phyloP scores from a whole-genome alignment of 2,113 vertebrate genomes.

The Apeltes quadracus region DNA sequence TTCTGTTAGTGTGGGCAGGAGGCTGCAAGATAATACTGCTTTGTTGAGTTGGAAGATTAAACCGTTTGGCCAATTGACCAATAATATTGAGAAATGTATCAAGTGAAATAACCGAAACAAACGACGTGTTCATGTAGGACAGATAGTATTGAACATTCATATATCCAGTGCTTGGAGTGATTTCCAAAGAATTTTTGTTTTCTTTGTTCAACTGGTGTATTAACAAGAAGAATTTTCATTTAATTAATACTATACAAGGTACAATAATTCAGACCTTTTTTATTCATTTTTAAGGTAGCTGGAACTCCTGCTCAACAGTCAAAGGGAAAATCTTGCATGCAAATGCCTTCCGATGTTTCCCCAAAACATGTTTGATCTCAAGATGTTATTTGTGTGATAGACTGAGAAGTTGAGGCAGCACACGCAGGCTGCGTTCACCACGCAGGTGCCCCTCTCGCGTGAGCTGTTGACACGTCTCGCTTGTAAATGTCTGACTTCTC shows the following conservation, averaged over 20 bases:
- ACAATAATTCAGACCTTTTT: conserved; percentile 54
- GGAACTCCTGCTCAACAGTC: neutral
- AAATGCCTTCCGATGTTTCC: conserved; percentile 2
- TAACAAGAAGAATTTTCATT: conserved; percentile 21
- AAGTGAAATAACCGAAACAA: neutral
- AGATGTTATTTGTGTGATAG: conserved; percentile 25
- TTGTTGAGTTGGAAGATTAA: neutral
- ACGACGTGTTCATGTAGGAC: neutral
- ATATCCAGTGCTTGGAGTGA: neutral
- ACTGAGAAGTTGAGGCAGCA: neutral
- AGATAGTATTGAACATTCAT: neutral
- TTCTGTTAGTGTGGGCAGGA: neutral
- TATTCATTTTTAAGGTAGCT: conserved; percentile 40
- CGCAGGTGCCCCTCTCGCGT: neutral
- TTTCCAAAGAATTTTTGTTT: conserved; percentile 3
- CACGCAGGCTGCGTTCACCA: neutral
- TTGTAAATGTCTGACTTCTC: conserved; percentile 40
- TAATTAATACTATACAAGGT: conserved; percentile 43
- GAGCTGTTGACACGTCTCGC: conserved; percentile 21
- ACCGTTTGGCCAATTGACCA: neutral
- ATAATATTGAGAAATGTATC: too few relatives aligned
- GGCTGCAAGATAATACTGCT: neutral
- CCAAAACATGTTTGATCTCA: neutral
- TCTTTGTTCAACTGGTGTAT: conserved; percentile 32
- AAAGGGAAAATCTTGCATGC: neutral